Conservation (phyloP, 2,888 invertebrate genomes). For the Octonoba sinensis region DNA sequence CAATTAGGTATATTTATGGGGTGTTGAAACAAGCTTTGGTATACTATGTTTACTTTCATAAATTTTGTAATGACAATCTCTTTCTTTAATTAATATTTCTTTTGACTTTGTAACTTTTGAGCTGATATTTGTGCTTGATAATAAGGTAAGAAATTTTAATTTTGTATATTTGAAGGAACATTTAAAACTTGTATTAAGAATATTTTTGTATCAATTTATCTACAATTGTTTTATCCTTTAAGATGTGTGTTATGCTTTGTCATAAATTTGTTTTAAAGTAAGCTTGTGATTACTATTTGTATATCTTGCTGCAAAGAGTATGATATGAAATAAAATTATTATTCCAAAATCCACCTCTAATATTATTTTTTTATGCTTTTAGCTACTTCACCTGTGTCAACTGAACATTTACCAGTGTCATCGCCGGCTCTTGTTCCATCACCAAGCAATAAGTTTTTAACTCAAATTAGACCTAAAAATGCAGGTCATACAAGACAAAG, state of each 20-base stretch:
- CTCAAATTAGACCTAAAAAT: constrained; percentile 35
- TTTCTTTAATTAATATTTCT: too few relatives aligned
- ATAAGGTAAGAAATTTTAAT: too few relatives aligned
- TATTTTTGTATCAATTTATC: background rate
- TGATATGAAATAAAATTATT: background rate
- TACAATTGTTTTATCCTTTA: background rate
- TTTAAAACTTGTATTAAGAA: too few relatives aligned
- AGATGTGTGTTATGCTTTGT: background rate
- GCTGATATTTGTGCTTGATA: too few relatives aligned
- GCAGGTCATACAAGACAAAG: constrained; percentile 30
- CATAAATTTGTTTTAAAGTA: background rate
- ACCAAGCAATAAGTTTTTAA: constrained; percentile 35
- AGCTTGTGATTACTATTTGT: background rate
- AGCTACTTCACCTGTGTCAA: constrained; percentile 27
- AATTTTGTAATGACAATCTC: too few relatives aligned
- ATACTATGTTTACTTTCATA: too few relatives aligned
- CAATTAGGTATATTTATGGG: too few relatives aligned
- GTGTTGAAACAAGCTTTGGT: too few relatives aligned
- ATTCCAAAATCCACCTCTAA: background rate
- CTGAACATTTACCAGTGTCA: constrained; percentile 26
- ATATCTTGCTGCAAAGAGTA: background rate
- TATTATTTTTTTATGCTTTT: background rate
- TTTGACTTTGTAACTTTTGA: too few relatives aligned
- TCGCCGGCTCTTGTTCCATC: constrained; percentile 19
- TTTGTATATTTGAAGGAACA: too few relatives aligned